Conservation (phyloP, 2,797 vertebrate genomes). For the Myiotriccus ornatus region DNA sequence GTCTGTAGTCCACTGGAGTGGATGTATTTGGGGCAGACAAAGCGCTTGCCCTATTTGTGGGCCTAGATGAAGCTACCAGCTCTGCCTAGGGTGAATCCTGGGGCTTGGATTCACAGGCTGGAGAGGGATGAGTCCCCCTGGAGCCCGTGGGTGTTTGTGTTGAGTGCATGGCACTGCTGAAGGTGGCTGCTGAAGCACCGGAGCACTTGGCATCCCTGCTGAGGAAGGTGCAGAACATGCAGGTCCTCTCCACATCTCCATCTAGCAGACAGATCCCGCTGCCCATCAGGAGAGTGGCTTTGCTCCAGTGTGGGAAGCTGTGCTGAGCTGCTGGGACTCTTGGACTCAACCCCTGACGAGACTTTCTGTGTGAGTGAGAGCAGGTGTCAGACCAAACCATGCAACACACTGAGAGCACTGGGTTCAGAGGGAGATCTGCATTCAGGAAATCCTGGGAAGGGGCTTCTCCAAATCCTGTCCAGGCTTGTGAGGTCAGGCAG, state of each 20-base stretch:
- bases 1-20: not conserved
- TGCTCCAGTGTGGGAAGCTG: not conserved
- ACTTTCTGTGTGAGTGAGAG: not conserved
- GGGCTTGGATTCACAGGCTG: not conserved
- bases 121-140: not conserved
- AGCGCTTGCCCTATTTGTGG: not conserved
- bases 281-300: not conserved
- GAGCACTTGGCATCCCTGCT: not conserved
- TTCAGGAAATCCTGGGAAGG: not conserved
- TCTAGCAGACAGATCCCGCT: not conserved
- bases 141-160: rapidly evolving
- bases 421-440: not conserved
- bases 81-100: not conserved
- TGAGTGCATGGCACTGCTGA: not conserved
- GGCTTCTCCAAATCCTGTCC: not conserved
- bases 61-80: not conserved
- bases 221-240: not conserved
- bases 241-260: not conserved
- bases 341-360: not conserved
- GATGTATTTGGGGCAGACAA: not conserved
- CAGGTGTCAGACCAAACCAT: not conserved
- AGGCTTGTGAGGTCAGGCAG: not conserved
- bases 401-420: not conserved
- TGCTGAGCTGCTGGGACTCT: not conserved
- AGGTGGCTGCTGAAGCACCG: rapidly evolving